Conservation (phyloP, 2,888 invertebrate species). For the Thelaira solivaga region DNA sequence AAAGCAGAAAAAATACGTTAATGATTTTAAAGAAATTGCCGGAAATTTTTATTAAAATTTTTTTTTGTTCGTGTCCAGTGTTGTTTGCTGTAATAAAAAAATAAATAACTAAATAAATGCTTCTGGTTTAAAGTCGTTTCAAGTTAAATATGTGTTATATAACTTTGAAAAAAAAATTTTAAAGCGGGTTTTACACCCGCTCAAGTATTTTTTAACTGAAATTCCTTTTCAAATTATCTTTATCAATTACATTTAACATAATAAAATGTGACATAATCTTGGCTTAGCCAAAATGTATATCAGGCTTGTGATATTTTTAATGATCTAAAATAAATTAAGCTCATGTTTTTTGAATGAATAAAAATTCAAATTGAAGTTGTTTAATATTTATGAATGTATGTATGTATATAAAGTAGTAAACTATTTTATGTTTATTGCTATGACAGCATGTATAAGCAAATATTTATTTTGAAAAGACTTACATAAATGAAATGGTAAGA, state of each 20-base stretch:
- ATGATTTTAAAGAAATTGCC: constrained; percentile 27
- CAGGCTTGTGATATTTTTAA: background rate
- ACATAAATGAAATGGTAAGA: background rate
- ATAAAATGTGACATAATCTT: too few relatives aligned
- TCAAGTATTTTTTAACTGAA: too few relatives aligned
- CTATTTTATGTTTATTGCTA: constrained; percentile 2
- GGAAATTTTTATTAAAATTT: constrained; percentile 29
- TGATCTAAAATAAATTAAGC: constrained; percentile 4
- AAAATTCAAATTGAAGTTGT: background rate
- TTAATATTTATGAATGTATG: background rate
- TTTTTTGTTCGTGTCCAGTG: background rate
- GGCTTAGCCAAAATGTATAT: constrained; percentile 7
- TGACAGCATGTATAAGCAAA: background rate
- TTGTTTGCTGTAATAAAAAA: background rate
- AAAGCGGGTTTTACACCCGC: background rate
- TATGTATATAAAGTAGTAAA: constrained; percentile 10
- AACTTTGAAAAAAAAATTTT: background rate
- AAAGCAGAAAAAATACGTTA: constrained; percentile 3
- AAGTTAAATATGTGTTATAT: background rate
- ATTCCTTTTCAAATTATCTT: too few relatives aligned
- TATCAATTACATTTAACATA: too few relatives aligned
- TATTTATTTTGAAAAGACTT: background rate
- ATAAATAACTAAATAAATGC: background rate
- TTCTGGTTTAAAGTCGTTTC: constrained; percentile 23
- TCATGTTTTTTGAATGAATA: background rate